phyloP scores from a whole-genome alignment of 2,797 vertebrate species.

The Meda fulgida region DNA sequence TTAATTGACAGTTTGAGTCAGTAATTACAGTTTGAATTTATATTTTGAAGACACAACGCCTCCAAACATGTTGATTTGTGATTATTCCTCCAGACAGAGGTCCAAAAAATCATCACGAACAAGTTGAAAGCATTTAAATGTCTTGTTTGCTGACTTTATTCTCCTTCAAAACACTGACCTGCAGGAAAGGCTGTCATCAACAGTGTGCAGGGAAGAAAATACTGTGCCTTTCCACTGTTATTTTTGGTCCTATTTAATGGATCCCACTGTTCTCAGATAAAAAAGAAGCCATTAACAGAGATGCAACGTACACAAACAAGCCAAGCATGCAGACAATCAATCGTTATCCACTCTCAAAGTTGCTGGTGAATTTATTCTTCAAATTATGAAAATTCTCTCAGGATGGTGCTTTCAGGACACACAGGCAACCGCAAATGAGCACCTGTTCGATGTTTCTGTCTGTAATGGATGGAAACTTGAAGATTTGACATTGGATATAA shows the following conservation, averaged over 20 bases:
- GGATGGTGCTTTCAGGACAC: slow-evolving; percentile 37
- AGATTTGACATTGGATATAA: slow-evolving; percentile 38
- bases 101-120: neutral
- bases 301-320: slow-evolving; percentile 37
- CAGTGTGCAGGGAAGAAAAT: slow-evolving; percentile 14
- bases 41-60: slow-evolving; percentile 5
- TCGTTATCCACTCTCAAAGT: slow-evolving; percentile 50
- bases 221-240: slow-evolving; percentile 33
- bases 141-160: slow-evolving; percentile 14
- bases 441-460: slow-evolving; percentile 43
- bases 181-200: slow-evolving; percentile 48
- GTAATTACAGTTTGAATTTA: slow-evolving; percentile 27
- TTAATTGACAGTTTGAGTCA: slow-evolving; percentile 17
- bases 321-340: slow-evolving; percentile 45
- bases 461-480: slow-evolving; percentile 53
- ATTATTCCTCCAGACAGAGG: slow-evolving; percentile 13
- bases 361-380: slow-evolving; percentile 51
- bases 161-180: slow-evolving; percentile 23
- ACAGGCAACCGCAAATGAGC: slow-evolving; percentile 49
- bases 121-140: slow-evolving; percentile 45
- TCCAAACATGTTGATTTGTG: slow-evolving; percentile 20
- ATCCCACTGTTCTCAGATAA: slow-evolving; percentile 47
- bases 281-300: slow-evolving; percentile 55
- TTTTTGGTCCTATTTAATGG: slow-evolving; percentile 53
- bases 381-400: slow-evolving; percentile 50